A percentile compares a stretch with the other conserved stretches of the same genome.
These are phyloP conservation scores for Sipha flava DNA, from an alignment of 1,140 invertebrate genomes.

Conservation along the genomic window DNA sequence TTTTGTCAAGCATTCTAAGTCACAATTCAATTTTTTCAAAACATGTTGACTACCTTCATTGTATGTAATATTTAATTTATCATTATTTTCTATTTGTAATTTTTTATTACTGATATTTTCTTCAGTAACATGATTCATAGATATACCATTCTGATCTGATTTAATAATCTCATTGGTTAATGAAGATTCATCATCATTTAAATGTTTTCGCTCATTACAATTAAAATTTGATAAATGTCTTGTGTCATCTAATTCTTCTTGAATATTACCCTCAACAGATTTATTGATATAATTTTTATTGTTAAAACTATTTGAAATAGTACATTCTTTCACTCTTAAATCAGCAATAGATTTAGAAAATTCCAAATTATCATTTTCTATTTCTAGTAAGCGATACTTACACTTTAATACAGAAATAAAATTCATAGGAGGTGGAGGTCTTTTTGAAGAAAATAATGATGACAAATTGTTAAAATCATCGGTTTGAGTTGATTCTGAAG, in stretches of 20 bases:
- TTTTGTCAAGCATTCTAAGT: background rate
- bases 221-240: background rate
- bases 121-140: background rate
- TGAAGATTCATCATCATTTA: background rate
- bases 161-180: background rate
- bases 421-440: background rate
- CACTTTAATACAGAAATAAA: slow-evolving; percentile 8
- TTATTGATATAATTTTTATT: background rate
- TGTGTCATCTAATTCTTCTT: background rate
- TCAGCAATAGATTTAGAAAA: background rate
- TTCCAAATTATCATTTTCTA: background rate
- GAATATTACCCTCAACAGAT: background rate
- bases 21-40: background rate
- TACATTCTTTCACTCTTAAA: background rate
- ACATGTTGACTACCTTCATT: background rate
- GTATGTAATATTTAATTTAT: background rate
- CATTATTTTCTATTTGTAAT: background rate
- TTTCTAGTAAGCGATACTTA: background rate
- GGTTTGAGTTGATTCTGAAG: slow-evolving; percentile 3
- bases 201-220: background rate
- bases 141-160: background rate
- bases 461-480: background rate
- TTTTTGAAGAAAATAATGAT: background rate
- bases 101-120: background rate
- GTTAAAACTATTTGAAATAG: background rate